Base-by-base conservation (phyloP, 2,113 vertebrate genomes). In the Motacilla tschutschensis region DNA sequence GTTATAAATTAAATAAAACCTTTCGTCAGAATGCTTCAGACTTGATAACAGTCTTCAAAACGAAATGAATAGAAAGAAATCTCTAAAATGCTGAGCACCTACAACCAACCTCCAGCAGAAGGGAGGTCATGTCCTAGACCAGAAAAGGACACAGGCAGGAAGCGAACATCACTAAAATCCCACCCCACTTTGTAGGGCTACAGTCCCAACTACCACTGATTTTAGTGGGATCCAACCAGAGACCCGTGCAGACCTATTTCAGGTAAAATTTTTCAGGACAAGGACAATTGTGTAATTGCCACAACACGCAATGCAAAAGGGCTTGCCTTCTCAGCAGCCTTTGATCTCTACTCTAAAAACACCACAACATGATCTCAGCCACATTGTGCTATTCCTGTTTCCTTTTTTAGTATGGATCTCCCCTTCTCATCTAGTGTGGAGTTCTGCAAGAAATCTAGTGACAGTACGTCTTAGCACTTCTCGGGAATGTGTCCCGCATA, bases 331-430 rank as follows among this genome's bases (percentile, higher is more conserved):
- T 50, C 48, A 35, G 79, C 65, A 87, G 77, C 77, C 73, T 92
- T 88, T 86, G 81, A 84, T 82, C 88, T 79, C 36, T 90, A 50
- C 90, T 91, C 72, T 63, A 48, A 59, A 92, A 91, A 70, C 79
- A 92, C 82, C 79, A 81, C 83, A 85, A 82, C 66, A 36, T 58
- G 35, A n/a, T 57, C 40, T 59, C 76, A 79, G 71, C 88, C 75
- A 84, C 86, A 79, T 17, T 40, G 81, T 85, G 90, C 78, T 86
- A 65, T 88, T 91, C 79, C 57, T 3, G 14, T 79, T 93, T 55
- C 86, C 67, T 78, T 93, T 91, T 90, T 92, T 90, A 85, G 73
- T 57, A 9, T 26, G 90, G 88, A 71, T 86, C 86, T 93, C 89
- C 90, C 87, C 88, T 57, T 72, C 55, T 5, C 91, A 83, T 81